Evolutionary conservation across 2,888 invertebrate species (phyloP), one percentile per base, ranked within the genome.

Genomic region (Rugalucina vietnamica): DNA sequence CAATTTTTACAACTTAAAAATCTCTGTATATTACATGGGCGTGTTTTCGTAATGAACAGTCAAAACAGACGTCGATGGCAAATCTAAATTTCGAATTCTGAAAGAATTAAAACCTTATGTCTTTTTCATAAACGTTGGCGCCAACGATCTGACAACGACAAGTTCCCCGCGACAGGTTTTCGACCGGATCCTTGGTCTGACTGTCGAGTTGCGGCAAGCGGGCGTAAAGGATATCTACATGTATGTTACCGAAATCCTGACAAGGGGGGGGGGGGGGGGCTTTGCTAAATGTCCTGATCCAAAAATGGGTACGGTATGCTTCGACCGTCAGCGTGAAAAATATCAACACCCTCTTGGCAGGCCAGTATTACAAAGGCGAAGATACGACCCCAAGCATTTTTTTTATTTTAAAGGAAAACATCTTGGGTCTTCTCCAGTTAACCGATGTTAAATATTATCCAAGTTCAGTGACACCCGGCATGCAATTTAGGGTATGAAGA

Each of bases 221-320:
- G 60, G 27, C 60, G 60, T 60, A 32, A 60, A 60, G 29, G 60
- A 27, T 32, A 29, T 60, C 60, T 60, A 60, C 18, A 29, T 60
- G 29, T 60, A 60, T 27, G 60, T 60, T 27, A 32, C 60, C 29
- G 60, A 60, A 29, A 60, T 60, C 27, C 4, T 60, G 60, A 60
- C 60, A 27, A 60, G 60, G 29, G 54, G 54, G 54, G 60, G 29
- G 29, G 10, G 29, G 60, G 29, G 54, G 54, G 54, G 54, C 54
- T 54, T 54, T 54, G 14, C n/a, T 24, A 54, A n/a, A 54, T 54
- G 54, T n/a, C 54, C 54, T 54, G 54, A 60, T 60, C 60, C 60
- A 4, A 3, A 60, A 60, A 60, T 60, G 60, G 18, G 29, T 32
- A 18, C 27, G 60, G 29, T 10, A 4, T 60, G 5, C 5, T 60